Evolutionary conservation across 2,797 vertebrate species (phyloP).

Genomic region (Ceryle rudis): DNA sequence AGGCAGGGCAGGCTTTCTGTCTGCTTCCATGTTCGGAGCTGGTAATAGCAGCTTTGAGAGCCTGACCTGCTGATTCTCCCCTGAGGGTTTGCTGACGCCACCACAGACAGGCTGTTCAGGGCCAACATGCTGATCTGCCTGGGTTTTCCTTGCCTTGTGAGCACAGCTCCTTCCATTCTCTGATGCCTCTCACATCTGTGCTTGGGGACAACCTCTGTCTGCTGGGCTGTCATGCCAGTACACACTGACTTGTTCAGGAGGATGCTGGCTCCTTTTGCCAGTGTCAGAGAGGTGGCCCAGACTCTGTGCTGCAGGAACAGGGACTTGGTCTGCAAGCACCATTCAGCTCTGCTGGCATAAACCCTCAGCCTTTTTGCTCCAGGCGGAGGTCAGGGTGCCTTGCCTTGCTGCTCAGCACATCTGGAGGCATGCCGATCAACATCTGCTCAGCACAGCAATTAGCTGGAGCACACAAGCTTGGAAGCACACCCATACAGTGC

Average conservation of each 20-base stretch:
- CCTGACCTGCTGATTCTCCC: background rate
- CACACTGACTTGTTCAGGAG: background rate
- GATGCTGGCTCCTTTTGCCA: background rate
- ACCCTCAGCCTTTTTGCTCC: background rate
- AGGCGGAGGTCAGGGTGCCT: background rate
- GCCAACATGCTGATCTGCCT: background rate
- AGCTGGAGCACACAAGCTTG: background rate
- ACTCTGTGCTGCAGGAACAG: background rate
- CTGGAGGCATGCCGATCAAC: background rate
- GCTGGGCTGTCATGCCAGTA: background rate
- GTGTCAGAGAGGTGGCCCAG: background rate
- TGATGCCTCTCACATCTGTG: background rate
- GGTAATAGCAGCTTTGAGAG: background rate
- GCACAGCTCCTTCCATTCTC: background rate
- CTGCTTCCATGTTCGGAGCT: slow-evolving; percentile 14
- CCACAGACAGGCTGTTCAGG: background rate
- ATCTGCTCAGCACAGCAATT: background rate
- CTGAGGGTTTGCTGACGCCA: background rate
- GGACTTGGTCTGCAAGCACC: background rate
- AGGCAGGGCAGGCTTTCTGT: background rate
- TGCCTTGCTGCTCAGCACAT: background rate
- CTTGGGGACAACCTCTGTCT: background rate
- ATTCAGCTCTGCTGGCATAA: background rate
- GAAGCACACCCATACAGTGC: background rate
- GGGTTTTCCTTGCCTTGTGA: background rate